These are phyloP conservation scores for Heliconius hewitsoni DNA, from an alignment of 1,140 invertebrate genomes.

Conservation along the genomic window DNA sequence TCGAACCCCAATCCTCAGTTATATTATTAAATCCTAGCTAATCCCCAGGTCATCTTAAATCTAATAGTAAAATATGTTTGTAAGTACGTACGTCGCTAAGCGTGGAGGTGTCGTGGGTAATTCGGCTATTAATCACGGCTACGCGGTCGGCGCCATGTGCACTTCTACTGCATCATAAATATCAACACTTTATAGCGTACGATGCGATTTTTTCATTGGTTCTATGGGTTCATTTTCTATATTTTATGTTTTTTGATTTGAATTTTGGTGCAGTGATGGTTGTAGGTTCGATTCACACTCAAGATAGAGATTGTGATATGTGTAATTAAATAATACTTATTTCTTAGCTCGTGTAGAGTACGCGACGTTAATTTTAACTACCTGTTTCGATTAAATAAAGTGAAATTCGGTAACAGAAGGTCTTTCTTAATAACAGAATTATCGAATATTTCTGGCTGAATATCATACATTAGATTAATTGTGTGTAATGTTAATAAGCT, in stretches of 20 bases:
- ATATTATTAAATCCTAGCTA: background rate
- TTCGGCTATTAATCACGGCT: conserved; percentile 61
- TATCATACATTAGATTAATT: no score
- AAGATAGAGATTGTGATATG: no score
- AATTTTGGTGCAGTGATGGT: background rate
- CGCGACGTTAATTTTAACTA: no score
- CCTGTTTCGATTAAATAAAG: background rate
- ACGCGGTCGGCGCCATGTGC: conserved; percentile 54
- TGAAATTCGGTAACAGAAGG: background rate
- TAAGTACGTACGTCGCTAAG: conserved; percentile 18
- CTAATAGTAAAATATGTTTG: conserved; percentile 1
- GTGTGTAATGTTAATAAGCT: no score
- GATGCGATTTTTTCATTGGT: conserved; percentile 30
- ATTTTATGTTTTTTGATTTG: background rate
- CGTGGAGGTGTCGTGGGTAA: conserved; percentile 52
- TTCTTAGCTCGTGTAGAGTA: no score
- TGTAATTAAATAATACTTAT: no score
- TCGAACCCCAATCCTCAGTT: no score
- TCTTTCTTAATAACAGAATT: no score
- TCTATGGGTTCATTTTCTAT: background rate
- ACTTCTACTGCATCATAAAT: conserved; percentile 60
- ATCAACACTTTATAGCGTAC: conserved; percentile 38
- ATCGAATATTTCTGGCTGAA: no score
- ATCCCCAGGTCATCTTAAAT: background rate
- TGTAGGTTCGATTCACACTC: no score